Evolutionary conservation across 1,140 invertebrate species (phyloP), one percentile per base, ranked within the genome.

Genomic region (Lepeophtheirus salmonis): DNA sequence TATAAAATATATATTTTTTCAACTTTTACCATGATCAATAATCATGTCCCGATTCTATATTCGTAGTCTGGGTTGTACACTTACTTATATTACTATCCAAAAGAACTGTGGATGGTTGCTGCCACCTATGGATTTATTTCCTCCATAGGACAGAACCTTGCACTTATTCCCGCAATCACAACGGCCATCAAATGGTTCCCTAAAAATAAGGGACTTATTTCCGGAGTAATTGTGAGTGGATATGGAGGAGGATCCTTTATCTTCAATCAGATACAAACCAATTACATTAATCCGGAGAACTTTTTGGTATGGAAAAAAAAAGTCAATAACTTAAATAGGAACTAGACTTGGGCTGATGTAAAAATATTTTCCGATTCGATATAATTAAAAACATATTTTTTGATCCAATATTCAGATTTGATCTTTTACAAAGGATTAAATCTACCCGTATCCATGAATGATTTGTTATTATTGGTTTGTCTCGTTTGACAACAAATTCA

Each of bases 221-320:
- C 65, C 56, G 71, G 71, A 4, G 62, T 68, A 53, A 67, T 72
- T 6, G 69, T 73, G 3, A 69, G 67, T 13, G 70, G 71, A 2
- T 70, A 69, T 61, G 70, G 71, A n/a, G 63, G 66, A 20, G 70
- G 72, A 20, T 66, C 70, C 10, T 68, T 71, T 61, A 66, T 73
- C 30, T 70, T 73, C 65, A 67, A 71, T 61, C 67, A 68, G 60
- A 62, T 73, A 23, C 70, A 73, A 63, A 72, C 70, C 17, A 63
- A 63, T 3, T 70, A 63, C 56, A 64, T 72, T 2, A 73, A 73
- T 65, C 71, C 71, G n/a, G 21, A 68, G 4, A 72, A 73, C 63
- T 55, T 65, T 2, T 13, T 13, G 17, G 55, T 57, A 30, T 54
- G 52, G 10, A 10, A n/a, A 41, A 12, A n/a, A 41, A 41, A n/a